These are phyloP conservation scores for Terrapene triunguis DNA, from an alignment of 2,113 vertebrate genomes.

Conservation along the genomic window DNA sequence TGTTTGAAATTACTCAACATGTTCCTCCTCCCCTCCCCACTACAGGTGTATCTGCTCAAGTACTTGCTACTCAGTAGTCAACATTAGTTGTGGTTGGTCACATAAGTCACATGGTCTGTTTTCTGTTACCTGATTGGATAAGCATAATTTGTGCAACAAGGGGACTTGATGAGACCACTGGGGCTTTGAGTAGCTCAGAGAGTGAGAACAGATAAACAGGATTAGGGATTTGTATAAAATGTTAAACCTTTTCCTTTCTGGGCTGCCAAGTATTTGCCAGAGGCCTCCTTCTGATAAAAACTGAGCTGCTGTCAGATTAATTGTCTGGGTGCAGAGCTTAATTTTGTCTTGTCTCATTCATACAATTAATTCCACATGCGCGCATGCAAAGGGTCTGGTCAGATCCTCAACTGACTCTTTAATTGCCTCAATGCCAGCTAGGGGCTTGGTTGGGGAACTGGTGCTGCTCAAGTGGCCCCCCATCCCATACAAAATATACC, in stretches of 20 bases:
- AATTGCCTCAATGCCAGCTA: neutral
- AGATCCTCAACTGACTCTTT: neutral
- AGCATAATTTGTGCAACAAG: neutral
- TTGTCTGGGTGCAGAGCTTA: neutral
- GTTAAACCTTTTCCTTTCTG: too few species aligned
- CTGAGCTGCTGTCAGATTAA: neutral
- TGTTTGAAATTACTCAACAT: neutral
- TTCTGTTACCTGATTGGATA: neutral
- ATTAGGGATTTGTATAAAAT: neutral
- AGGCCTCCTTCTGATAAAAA: neutral
- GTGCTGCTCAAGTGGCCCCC: rapidly evolving
- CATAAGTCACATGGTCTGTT: neutral
- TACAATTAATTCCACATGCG: neutral
- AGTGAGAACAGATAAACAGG: neutral
- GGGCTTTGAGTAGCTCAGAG: neutral
- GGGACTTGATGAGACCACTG: neutral
- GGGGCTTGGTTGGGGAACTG: neutral
- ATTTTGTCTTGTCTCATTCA: neutral
- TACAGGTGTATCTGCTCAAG: neutral
- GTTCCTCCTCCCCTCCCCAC: rapidly evolving
- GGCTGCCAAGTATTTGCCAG: neutral
- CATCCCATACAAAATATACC: neutral
- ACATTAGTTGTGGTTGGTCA: neutral
- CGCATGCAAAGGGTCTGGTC: rapidly evolving
- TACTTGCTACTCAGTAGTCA: rapidly evolving